Conservation (phyloP, 2,888 invertebrate species). For the Polydrusus pterygomalis region DNA sequence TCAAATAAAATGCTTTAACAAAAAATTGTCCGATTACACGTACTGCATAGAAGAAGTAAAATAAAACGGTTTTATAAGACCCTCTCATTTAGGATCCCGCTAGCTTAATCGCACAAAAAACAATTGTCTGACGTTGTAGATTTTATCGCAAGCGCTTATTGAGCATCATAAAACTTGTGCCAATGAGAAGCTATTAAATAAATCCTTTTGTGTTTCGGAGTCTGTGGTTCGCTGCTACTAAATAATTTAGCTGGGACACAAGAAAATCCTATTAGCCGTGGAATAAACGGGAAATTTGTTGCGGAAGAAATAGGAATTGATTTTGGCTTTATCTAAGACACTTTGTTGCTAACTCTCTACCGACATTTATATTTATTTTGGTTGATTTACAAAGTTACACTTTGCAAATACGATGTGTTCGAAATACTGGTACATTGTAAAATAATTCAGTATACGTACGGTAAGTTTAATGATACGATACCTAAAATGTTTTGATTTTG, state of each 20-base stretch:
- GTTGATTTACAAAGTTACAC: too few species aligned
- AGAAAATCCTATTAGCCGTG: slow-evolving; percentile 29
- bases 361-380: too few species aligned
- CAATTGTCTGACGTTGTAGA: slow-evolving; percentile 36
- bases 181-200: slow-evolving; percentile 41
- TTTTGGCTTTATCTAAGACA: too few species aligned
- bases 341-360: too few species aligned
- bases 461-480: too few species aligned
- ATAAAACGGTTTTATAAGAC: slow-evolving; percentile 4
- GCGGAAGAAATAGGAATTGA: slow-evolving; percentile 6
- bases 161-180: slow-evolving; percentile 40
- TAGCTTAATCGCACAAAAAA: slow-evolving; percentile 12
- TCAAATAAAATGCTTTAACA: background rate
- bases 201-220: slow-evolving; percentile 34
- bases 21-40: background rate
- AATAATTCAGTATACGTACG: too few species aligned
- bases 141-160: slow-evolving; percentile 40
- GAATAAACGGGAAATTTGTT: slow-evolving; percentile 12
- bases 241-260: slow-evolving; percentile 40
- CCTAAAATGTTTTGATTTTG: too few species aligned
- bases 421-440: too few species aligned
- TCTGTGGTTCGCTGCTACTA: slow-evolving; percentile 31
- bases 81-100: background rate
- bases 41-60: background rate
- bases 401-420: too few species aligned